These are phyloP conservation scores for Caretta caretta DNA, from an alignment of 2,113 vertebrate species.

Conservation along the genomic window DNA sequence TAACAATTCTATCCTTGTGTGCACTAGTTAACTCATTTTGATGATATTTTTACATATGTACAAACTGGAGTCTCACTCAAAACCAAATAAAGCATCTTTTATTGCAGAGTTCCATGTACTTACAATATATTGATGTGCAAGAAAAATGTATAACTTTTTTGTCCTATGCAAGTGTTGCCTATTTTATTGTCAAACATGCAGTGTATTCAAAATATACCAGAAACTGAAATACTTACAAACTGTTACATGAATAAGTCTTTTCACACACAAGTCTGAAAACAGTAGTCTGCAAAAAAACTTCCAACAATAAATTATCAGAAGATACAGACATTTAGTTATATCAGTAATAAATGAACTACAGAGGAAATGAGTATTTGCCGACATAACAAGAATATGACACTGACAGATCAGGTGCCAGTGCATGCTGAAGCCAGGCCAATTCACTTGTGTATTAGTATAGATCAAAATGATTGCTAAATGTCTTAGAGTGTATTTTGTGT, in stretches of 20 bases:
- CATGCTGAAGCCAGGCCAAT: no score
- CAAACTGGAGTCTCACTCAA: neutral
- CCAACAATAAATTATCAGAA: neutral
- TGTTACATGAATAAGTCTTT: neutral
- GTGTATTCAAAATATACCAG: neutral
- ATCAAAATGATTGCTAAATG: no score
- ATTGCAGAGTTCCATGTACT: neutral
- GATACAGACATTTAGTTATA: neutral
- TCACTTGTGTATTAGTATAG: no score
- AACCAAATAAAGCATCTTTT: neutral
- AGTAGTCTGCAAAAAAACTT: neutral
- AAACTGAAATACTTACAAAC: neutral
- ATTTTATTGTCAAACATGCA: neutral
- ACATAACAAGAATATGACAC: neutral
- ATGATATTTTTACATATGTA: neutral
- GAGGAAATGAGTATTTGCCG: neutral
- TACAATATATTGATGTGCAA: neutral
- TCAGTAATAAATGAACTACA: neutral
- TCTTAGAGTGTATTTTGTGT: no score
- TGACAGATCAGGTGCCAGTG: no score
- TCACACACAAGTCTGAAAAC: no score
- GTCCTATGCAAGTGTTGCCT: neutral
- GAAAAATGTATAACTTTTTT: neutral
- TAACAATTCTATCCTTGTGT: neutral
- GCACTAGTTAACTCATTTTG: neutral